phyloP scores from a whole-genome alignment of 1,140 invertebrate species.

The Aethina tumida region DNA sequence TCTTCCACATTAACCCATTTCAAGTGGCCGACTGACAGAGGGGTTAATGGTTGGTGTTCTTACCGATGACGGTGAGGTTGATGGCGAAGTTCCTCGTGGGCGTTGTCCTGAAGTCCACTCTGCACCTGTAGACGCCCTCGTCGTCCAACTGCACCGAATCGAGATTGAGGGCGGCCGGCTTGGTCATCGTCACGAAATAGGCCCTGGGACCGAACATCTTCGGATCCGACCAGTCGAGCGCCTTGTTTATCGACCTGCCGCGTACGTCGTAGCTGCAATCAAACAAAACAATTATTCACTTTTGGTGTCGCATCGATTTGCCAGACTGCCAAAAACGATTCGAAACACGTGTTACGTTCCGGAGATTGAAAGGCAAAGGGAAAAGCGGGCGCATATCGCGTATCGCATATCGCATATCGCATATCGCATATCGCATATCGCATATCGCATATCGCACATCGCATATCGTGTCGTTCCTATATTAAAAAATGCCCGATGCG shows the following conservation, averaged over 20 bases:
- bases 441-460: too few relatives aligned
- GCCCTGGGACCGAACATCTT: constrained; percentile 67
- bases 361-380: too few relatives aligned
- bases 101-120: constrained; percentile 84
- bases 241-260: constrained; percentile 63
- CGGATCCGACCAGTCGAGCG: constrained; percentile 67
- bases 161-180: constrained; percentile 68
- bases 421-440: too few relatives aligned
- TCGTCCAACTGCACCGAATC: constrained; percentile 72
- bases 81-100: constrained; percentile 84
- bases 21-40: too few relatives aligned
- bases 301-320: neutral
- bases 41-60: too few relatives aligned
- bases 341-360: too few relatives aligned
- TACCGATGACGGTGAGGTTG: constrained; percentile 84
- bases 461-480: too few relatives aligned
- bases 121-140: constrained; percentile 75
- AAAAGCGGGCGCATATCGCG: too few relatives aligned
- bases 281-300: constrained; percentile 19
- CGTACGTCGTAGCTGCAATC: constrained; percentile 68
- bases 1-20: too few relatives aligned
- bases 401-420: too few relatives aligned
- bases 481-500: too few relatives aligned
- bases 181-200: constrained; percentile 62
- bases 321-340: too few relatives aligned